Base-by-base conservation (phyloP, 2,888 invertebrate species). In the Sycophila texana region DNA sequence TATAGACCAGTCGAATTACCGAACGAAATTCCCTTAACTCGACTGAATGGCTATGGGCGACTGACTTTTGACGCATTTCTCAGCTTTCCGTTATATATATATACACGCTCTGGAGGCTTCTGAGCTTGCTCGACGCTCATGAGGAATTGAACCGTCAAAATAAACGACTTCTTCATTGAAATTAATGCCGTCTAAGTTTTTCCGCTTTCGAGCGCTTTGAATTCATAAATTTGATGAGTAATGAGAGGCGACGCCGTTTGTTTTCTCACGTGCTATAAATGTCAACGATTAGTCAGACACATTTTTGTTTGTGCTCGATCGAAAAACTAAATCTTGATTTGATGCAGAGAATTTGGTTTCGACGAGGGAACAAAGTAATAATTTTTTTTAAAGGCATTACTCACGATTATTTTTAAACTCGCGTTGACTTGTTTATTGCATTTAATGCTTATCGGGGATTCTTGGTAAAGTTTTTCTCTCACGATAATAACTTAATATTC, bases 151-250 rank as follows among this genome's bases (percentile, higher is more conserved):
- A 18, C 49, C 39, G 74, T 63, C 73, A 47, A 68, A 68, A 74
- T 55, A 78, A 78, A 65, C 30, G 53, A 22, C 30, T 16, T 49
- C 30, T 74, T 73, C 55, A 74, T 74, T 78, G 66, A 63, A 63
- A 63, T 55, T 74, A 74, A 74, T 74, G 58, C 30, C 57, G 57
- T 60, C 16, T 57, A 58, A 26, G 55, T 30, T 70, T 65, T 58
- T 26, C 16, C n/a, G 5, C 68, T 65, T 74, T 49, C 18, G 16
- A 67, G 16, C 20, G 16, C 30, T 47, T 20, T 47, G n/a, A 18
- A 4, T 49, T 20, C n/a, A 18, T 74, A 13, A 68, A 67, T 73
- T 77, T 53, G 53, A 78, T 61, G 78, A 78, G 72, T 72, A 77
- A 70, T 65, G 65, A 51, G 65, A 77, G 66, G 20, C 73, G 18